Conservation (phyloP, 2,113 vertebrate species). For the Sakesphorus luctuosus region DNA sequence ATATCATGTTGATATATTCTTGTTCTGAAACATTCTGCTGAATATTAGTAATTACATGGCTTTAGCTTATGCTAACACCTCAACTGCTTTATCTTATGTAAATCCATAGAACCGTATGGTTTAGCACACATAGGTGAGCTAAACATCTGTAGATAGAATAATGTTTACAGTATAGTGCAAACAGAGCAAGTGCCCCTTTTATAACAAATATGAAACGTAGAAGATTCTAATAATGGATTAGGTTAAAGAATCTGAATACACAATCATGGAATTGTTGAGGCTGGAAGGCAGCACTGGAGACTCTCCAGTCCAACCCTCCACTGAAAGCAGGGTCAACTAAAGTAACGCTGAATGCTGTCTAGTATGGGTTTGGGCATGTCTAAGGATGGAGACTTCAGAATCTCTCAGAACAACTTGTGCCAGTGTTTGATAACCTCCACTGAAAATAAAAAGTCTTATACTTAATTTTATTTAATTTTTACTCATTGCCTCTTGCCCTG, state of each 20-base stretch:
- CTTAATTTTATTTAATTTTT: not conserved
- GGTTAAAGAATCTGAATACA: not conserved
- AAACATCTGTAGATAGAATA: not conserved
- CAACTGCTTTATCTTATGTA: not conserved
- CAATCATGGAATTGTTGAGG: not conserved
- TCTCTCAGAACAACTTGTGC: not conserved
- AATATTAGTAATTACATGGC: not conserved
- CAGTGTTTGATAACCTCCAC: not conserved
- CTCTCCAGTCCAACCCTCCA: not conserved
- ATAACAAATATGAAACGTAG: not conserved
- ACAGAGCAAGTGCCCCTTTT: not conserved
- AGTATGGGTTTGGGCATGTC: not conserved
- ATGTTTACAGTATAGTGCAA: not conserved
- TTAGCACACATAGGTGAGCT: not conserved
- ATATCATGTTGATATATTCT: not conserved
- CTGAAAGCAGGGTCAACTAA: not conserved
- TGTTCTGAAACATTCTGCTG: not conserved
- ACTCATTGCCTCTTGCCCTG: not conserved
- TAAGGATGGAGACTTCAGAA: not conserved
- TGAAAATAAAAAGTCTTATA: not conserved
- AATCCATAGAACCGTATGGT: not conserved
- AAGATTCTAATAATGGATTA: not conserved
- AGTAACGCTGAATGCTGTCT: not conserved
- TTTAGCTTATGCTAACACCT: rapidly evolving
- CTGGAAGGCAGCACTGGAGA: not conserved